Percentiles rank a stretch among this genome's conserved stretches.
These are phyloP conservation scores for Tillus elongatus DNA, from an alignment of 2,888 invertebrate species.

Conservation along the genomic window DNA sequence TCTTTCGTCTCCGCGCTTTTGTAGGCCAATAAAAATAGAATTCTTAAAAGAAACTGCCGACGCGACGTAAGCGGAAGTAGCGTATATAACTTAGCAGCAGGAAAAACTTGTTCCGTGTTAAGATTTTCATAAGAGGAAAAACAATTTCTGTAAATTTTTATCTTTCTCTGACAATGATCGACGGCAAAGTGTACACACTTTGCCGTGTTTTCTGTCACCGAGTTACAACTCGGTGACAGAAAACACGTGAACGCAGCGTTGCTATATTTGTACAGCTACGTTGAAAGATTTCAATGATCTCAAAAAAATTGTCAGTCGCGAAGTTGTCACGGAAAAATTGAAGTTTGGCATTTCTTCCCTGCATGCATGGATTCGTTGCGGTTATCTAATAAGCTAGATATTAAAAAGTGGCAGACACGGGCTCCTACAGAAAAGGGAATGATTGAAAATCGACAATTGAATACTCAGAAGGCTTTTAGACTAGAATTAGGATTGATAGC, in stretches of 20 bases:
- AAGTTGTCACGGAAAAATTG: conserved; percentile 10
- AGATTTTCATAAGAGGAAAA: too few relatives aligned
- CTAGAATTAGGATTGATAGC: conserved; percentile 19
- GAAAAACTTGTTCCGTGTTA: too few relatives aligned
- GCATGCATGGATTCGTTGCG: conserved; percentile 25
- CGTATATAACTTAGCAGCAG: conserved; percentile 15
- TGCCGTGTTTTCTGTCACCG: conserved; percentile 10
- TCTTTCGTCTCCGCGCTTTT: conserved; percentile 21
- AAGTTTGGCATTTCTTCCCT: conserved; percentile 20
- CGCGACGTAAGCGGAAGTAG: conserved; percentile 18
- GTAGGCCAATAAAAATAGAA: conserved; percentile 20
- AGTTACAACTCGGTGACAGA: conserved; percentile 14
- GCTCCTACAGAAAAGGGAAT: conserved; percentile 8
- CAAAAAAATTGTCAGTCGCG: conserved; percentile 7
- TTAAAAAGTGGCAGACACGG: conserved; percentile 23
- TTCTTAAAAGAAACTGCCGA: conserved; percentile 20
- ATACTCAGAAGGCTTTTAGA: conserved; percentile 14
- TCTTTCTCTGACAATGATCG: conserved; percentile 25
- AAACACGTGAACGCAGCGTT: conserved; percentile 9
- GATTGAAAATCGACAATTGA: conserved; percentile 6
- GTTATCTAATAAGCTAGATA: conserved; percentile 28
- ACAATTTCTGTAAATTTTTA: too few relatives aligned
- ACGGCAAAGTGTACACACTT: conserved; percentile 19
- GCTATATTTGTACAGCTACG: conserved; percentile 12
- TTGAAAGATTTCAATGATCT: conserved; percentile 13